phyloP scores from a whole-genome alignment of 1,140 invertebrate genomes.

The Platorchestia sp. region DNA sequence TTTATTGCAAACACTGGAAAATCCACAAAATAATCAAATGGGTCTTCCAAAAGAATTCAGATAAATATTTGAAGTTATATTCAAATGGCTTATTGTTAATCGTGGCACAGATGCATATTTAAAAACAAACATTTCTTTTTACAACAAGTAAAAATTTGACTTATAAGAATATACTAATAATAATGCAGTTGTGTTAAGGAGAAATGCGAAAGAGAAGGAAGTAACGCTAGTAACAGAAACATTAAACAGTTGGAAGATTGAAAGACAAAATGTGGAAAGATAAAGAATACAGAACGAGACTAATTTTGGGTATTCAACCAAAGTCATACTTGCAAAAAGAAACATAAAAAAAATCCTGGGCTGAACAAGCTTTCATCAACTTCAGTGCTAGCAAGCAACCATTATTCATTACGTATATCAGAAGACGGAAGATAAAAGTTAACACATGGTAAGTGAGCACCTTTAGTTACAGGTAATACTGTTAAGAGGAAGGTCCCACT shows the following conservation, averaged over 20 bases:
- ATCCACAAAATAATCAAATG: not conserved
- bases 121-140: not conserved
- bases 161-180: not conserved
- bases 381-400: not conserved
- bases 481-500: not conserved
- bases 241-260: not conserved
- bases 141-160: not conserved
- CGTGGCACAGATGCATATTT: too few relatives aligned
- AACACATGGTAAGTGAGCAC: not conserved
- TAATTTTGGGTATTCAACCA: not conserved
- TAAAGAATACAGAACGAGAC: not conserved
- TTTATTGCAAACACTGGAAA: not conserved
- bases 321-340: not conserved
- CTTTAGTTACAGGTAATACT: not conserved
- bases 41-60: not conserved
- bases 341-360: not conserved
- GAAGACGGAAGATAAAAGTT: not conserved
- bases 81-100: not conserved
- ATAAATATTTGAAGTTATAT: not conserved
- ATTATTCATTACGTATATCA: not conserved
- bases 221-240: not conserved
- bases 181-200: not conserved
- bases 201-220: not conserved
- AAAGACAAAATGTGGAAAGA: not conserved
- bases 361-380: not conserved